Evolutionary conservation across 30 jellyfish, hydroid and myxozoan genomes (phyloP).

Genomic region (Nemopilema nomurai): DNA sequence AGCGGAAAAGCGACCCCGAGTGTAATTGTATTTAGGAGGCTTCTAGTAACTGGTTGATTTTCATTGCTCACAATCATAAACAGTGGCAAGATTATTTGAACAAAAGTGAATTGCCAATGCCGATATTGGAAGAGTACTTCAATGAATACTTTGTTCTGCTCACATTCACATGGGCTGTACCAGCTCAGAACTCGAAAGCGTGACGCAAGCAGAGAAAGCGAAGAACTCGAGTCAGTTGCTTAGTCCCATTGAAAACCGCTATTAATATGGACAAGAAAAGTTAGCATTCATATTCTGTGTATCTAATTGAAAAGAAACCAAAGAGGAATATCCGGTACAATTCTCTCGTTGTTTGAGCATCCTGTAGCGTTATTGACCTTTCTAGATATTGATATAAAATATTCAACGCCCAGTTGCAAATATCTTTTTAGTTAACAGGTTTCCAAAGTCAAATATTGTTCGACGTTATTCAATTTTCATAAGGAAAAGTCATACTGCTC

Average conservation of each 20-base stretch:
- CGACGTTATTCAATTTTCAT: background rate
- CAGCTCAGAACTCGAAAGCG: background rate
- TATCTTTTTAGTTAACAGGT: slow-evolving; percentile 21
- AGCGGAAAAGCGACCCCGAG: too few species aligned
- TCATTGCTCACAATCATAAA: too few species aligned
- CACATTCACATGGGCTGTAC: background rate
- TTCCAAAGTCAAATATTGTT: slow-evolving; percentile 1
- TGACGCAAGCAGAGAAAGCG: background rate
- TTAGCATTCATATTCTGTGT: background rate
- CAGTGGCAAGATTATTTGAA: too few species aligned
- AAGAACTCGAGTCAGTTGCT: background rate
- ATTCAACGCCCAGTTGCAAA: slow-evolving; percentile 2
- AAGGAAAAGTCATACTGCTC: background rate
- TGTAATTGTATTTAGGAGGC: too few species aligned
- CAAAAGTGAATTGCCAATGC: background rate
- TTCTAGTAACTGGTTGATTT: too few species aligned
- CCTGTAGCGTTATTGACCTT: slow-evolving; percentile 24
- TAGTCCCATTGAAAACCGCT: background rate
- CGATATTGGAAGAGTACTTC: background rate
- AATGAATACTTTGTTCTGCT: background rate
- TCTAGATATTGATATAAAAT: slow-evolving; percentile 28
- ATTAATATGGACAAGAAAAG: background rate
- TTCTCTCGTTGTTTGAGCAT: slow-evolving; percentile 20
- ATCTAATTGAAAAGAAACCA: slow-evolving; percentile 15
- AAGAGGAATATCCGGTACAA: slow-evolving; percentile 36